Evolutionary conservation across 1,140 invertebrate species (phyloP).

Genomic region (Melipona quadrifasciata): DNA sequence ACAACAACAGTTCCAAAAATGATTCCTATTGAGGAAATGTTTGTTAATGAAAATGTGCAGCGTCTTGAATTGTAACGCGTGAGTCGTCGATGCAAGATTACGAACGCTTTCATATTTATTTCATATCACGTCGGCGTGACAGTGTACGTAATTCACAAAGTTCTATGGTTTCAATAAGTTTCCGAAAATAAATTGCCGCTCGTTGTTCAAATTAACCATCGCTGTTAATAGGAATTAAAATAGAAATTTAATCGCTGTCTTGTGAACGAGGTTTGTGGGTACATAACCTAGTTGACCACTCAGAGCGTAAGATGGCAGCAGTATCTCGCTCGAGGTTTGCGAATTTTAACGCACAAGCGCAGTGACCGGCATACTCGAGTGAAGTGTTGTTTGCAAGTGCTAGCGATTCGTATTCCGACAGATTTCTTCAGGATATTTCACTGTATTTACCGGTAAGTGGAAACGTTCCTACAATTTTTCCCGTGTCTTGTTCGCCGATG

Average conservation of each 20-base stretch:
- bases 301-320: constrained; percentile 41
- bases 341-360: constrained; percentile 59
- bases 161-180: background rate
- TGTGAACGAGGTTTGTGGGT: constrained; percentile 17
- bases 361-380: constrained; percentile 63
- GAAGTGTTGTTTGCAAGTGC: constrained; percentile 64
- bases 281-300: background rate
- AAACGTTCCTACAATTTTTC: background rate
- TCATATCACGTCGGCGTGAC: no score
- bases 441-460: constrained; percentile 46
- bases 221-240: background rate
- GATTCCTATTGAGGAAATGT: constrained; percentile 8
- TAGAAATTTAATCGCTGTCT: background rate
- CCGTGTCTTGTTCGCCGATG: background rate
- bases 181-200: background rate
- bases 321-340: background rate
- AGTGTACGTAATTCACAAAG: no score
- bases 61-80: constrained; percentile 4
- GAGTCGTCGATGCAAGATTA: constrained; percentile 28
- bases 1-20: constrained; percentile 11
- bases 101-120: background rate
- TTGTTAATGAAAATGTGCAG: background rate
- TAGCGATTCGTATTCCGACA: constrained; percentile 42
- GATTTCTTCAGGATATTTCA: constrained; percentile 51
- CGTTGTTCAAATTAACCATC: background rate